A percentile compares a stretch with the other conserved stretches of the same genome.
phyloP scores from a whole-genome alignment of 1,140 invertebrate species.

The Brevipalpus yothersi region DNA sequence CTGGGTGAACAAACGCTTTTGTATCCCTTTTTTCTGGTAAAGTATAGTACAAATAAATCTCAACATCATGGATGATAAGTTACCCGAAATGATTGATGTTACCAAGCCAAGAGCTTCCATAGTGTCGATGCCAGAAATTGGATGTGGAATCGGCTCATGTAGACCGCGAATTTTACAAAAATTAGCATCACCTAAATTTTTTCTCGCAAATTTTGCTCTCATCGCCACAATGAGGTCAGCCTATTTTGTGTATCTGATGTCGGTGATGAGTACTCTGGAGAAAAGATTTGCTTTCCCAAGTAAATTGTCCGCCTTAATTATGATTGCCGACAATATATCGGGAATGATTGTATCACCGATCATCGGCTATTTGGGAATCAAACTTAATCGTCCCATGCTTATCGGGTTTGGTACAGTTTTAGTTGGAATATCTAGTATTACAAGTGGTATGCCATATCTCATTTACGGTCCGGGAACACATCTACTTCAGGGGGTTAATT shows the following conservation, averaged over 20 bases:
- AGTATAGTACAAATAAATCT: no score
- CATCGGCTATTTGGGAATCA: constrained; percentile 36
- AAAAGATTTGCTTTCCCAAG: constrained; percentile 54
- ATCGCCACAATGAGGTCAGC: constrained; percentile 45
- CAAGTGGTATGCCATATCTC: constrained; percentile 36
- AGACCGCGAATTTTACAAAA: constrained; percentile 27
- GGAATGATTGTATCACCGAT: constrained; percentile 15
- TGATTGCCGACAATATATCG: constrained; percentile 15
- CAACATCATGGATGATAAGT: no score
- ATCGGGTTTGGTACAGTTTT: constrained; percentile 39
- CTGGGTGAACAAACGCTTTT: no score
- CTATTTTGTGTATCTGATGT: constrained; percentile 42
- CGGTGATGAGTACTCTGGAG: constrained; percentile 40
- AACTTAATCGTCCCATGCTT: constrained; percentile 38
- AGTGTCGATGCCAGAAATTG: neutral
- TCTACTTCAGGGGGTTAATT: constrained; percentile 44
- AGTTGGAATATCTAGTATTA: constrained; percentile 36
- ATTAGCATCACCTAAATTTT: constrained; percentile 46
- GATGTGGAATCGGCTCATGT: neutral
- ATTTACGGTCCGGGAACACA: constrained; percentile 42
- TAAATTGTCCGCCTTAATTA: constrained; percentile 34
- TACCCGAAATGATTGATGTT: neutral
- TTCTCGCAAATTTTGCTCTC: constrained; percentile 41
- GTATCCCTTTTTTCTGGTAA: no score
- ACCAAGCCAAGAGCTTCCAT: neutral